Base-by-base conservation (phyloP, 2,113 vertebrate species). In the Stigmatopora nigra region DNA sequence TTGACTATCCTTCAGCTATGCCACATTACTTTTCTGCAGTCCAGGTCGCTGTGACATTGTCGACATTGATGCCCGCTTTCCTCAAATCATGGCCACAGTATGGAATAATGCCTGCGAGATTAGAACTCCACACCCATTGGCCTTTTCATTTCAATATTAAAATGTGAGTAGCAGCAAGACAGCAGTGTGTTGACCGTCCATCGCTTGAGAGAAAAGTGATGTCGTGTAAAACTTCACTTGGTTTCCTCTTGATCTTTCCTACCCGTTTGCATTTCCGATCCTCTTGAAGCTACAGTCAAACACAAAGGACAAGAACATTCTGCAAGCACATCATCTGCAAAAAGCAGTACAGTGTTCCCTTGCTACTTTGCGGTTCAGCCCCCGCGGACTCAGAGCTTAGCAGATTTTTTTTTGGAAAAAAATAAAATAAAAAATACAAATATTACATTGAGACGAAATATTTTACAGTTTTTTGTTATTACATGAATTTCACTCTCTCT, bases 41-140 rank as follows among this genome's bases (percentile, higher is more conserved):
- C 71, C 88, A 81, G 85, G 90, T 82, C 88, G 78, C 84, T 89
- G 83, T 88, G 87, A 87, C 72, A 64, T 70, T 72, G 20, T 20
- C 12, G 13, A 15, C 10, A 19, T 15, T 55, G 0, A 20, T 1
- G 52, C 13, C 22, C 12, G 20, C 52, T 13, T 2, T 13, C 4
- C 53, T 56, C 53, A 12, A 7, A 31, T 56, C 20, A 31, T 13
- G 12, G 14, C 22, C 22, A 3, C 53, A 31, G 22, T 13, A 31
- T 12, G 22, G 22, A 20, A 4, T 0, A n/a, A 48, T 67, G 22
- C 58, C 70, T 63, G 19, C 68, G 57, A 55, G 58, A 22, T 60
- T 56, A 55, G 45, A 69, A 61, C 69, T 1, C 55, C 70, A 69
- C 69, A 64, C 56, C 56, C 65, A 57, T 46, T 63, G 45, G 16